Base-by-base conservation (phyloP, 2,888 invertebrate species). In the Idaea biselata region DNA sequence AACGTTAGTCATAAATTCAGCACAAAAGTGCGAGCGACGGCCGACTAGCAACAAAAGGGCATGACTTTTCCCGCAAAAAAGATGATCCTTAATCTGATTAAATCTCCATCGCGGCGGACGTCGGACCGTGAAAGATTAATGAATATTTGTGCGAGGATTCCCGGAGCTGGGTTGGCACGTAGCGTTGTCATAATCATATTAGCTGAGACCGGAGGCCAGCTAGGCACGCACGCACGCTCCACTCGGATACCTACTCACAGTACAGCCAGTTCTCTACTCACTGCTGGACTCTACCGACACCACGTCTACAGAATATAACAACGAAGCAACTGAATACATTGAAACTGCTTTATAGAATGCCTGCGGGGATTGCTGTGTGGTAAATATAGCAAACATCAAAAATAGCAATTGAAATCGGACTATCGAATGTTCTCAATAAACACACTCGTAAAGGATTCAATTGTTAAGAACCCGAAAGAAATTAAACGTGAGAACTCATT, bases 71-170 rank as follows among this genome's bases (percentile, higher is more conserved):
- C 88, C 87, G 87, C 89, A 89, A 91, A 92, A 86, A 92, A 91
- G 90, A 91, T 91, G 91, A 92, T 91, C 92, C 92, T 91, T 92
- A 92, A 92, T 91, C 92, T 91, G 91, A 91, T 92, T 92, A 92
- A 92, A 92, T 91, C 91, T 91, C 92, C 92, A 92, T 92, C 90
- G 90, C 84, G 83, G 89, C 86, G 86, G 90, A 92, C 90, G 92
- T 91, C 91, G 88, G 91, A 85, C 90, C 91, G 91, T 92, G 91
- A 91, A 92, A 92, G 92, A 92, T 92, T 92, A 92, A 92, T 92
- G 92, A 92, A 91, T 91, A 90, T 91, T 91, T 91, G 91, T 90
- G 91, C 85, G 89, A 89, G 89, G 90, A 91, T 87, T 91, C 89
- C 88, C 88, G 87, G 84, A 83, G 89, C 84, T 83, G 87, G 88